These are phyloP conservation scores for Platichthys stellatus DNA, from an alignment of 2,113 vertebrate species.

Conservation along the genomic window DNA sequence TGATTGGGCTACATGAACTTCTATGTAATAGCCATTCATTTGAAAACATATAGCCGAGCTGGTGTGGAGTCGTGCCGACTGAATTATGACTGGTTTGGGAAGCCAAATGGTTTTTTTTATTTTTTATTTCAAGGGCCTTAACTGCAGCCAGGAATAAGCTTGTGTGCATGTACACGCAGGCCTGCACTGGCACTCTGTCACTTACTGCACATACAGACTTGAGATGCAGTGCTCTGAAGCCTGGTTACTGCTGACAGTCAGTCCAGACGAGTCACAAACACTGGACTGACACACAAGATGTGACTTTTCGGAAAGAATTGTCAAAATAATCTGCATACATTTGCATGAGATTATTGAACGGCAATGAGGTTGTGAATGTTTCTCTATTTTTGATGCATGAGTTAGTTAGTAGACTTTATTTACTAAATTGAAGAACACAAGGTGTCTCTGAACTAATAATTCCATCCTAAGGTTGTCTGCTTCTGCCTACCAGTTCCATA, in stretches of 20 bases:
- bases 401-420: background rate
- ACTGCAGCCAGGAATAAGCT: constrained; percentile 37
- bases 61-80: constrained; percentile 27
- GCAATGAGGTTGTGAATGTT: background rate
- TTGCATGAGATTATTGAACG: background rate
- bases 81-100: constrained; percentile 52
- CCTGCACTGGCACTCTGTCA: constrained; percentile 17
- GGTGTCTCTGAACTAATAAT: too few relatives aligned
- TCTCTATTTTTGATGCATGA: background rate
- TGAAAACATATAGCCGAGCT: constrained; percentile 60
- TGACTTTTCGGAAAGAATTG: background rate
- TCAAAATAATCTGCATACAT: constrained; percentile 20
- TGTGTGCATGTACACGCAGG: constrained; percentile 1
- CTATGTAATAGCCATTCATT: constrained; percentile 68
- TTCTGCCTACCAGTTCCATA: too few relatives aligned
- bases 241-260: constrained; percentile 28
- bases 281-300: constrained; percentile 36
- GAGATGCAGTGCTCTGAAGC: constrained; percentile 16
- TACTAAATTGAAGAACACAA: background rate
- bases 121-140: constrained; percentile 21
- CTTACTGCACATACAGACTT: constrained; percentile 4
- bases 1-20: constrained; percentile 77
- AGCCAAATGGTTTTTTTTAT: constrained; percentile 35
- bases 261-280: background rate
- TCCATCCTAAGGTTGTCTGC: too few relatives aligned